A percentile compares a stretch with the other conserved stretches of the same genome.
phyloP scores from a whole-genome alignment of 2,888 invertebrate species.

The Epinotia brunnichana region DNA sequence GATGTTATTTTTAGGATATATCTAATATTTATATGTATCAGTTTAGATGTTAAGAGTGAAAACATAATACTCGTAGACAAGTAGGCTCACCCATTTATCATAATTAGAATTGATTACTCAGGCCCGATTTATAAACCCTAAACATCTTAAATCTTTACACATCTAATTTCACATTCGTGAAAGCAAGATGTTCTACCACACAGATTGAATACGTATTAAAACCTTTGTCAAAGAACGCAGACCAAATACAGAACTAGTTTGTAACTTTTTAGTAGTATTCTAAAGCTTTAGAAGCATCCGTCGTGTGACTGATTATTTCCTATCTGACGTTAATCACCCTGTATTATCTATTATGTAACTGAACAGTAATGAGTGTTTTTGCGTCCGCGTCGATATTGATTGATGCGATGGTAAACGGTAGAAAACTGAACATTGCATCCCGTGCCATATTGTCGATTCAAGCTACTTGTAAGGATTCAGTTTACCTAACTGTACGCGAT shows the following conservation, averaged over 20 bases:
- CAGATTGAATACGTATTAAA: background rate
- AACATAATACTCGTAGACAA: too few relatives aligned
- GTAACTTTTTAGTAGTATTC: background rate
- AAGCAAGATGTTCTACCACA: background rate
- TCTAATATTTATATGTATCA: too few relatives aligned
- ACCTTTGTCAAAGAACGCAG: background rate
- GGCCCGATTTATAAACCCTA: too few relatives aligned
- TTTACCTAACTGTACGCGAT: background rate
- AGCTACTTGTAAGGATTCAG: background rate
- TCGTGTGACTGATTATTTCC: slow-evolving; percentile 41
- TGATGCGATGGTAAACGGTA: slow-evolving; percentile 27
- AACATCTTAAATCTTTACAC: too few relatives aligned
- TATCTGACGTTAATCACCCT: slow-evolving; percentile 31
- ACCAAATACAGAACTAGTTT: slow-evolving; percentile 11
- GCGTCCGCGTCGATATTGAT: slow-evolving; percentile 34
- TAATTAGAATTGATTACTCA: too few relatives aligned
- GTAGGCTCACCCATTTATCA: too few relatives aligned
- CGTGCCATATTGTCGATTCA: background rate
- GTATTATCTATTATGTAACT: slow-evolving; percentile 35
- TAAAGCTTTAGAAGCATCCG: slow-evolving; percentile 24
- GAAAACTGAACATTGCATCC: slow-evolving; percentile 2
- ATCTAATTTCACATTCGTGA: background rate
- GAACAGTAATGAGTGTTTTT: slow-evolving; percentile 42
- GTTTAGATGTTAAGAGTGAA: too few relatives aligned
- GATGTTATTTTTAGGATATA: too few relatives aligned